Base-by-base conservation (phyloP, 2,113 vertebrate genomes). In the Morone chrysops region DNA sequence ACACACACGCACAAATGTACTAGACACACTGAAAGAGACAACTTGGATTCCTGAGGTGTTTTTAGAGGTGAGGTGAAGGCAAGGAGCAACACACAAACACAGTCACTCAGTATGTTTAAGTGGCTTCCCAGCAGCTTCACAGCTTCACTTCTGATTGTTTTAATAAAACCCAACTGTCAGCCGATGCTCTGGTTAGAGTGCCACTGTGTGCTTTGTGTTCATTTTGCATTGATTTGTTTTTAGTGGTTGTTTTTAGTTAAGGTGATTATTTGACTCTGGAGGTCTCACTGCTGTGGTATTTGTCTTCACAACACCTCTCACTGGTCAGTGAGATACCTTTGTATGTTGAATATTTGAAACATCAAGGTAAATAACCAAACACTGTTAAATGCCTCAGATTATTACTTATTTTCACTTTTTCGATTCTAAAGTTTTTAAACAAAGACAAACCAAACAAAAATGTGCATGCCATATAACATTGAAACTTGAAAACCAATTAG, bases 101-200 rank as follows among this genome's bases (percentile, higher is more conserved):
- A 65, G 18, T 47, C 77, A 65, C 41, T 41, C 57, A 25, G 36
- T 59, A 48, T 50, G 71, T 54, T n/a, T 53, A 47, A 61, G 40
- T 67, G 80, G 18, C 31, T 68, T 25, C 40, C 5, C 38, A 36
- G 57, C 48, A 71, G 22, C 11, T 10, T 47, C 43, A 25, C 17
- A 22, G 5, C 16, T 62, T 48, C 22, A 11, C 54, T 60, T 54
- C 41, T 18, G 22, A 25, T 38, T 4, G 12, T 74, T 50, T 50
- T 50, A 31, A 61, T 62, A 18, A 45, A 47, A 59, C 16, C 18
- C 41, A 31, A 47, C 22, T 31, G 41, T 36, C 40, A 45, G 22
- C 16, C 6, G 50, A 6, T 16, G 16, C 7, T 70, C 1, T 18
- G 38, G 51, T 70, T 4, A 6, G 1, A 3, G 6, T n/a, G 6